Evolutionary conservation across 2,113 vertebrate genomes (phyloP), one percentile per base, ranked within the genome.

Genomic region (Trochalopteron elliotii): DNA sequence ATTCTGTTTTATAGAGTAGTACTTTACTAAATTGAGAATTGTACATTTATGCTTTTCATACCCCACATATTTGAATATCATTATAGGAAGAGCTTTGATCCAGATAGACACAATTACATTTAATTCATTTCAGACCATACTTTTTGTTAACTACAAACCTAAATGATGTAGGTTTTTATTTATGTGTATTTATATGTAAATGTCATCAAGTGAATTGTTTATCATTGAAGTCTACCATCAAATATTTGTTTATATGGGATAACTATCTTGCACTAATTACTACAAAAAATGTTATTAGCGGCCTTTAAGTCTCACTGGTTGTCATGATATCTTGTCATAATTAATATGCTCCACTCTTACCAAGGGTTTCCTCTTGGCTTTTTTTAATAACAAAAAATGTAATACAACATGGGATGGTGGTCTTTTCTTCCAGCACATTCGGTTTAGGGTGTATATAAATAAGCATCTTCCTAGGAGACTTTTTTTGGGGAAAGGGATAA

Each of bases 141-240:
- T 47, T 93, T 87, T 91, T 90, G 83, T 93, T 92, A 90, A 81
- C 60, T 83, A 52, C 76, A 72, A 75, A 35, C 71, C 64, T 79
- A 89, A 89, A 77, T 74, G 86, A 68, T 31, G 6, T 85, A 81
- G 81, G 91, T 35, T 89, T 96, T 97, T 97, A 97, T 97, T 97
- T 97, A 97, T 96, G 84, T 93, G 57, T 98, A 93, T 97, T 98
- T 97, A 94, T 97, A 83, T 97, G 85, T 95, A 67, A 96, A 88
- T 95, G 89, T 90, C 96, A 87, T 95, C 90, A 96, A 96, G 70
- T 94, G 93, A 93, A 89, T 95, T 82, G 92, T 96, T 96, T 95
- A 64, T 96, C 93, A 82, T 63, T 85, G 83, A 95, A 86, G 83
- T 90, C 53, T 45, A 49, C 77, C 93, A 86, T 95, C 90, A 87